Evolutionary conservation across 2,888 invertebrate genomes (phyloP).

Genomic region (Zele albiditarsus): DNA sequence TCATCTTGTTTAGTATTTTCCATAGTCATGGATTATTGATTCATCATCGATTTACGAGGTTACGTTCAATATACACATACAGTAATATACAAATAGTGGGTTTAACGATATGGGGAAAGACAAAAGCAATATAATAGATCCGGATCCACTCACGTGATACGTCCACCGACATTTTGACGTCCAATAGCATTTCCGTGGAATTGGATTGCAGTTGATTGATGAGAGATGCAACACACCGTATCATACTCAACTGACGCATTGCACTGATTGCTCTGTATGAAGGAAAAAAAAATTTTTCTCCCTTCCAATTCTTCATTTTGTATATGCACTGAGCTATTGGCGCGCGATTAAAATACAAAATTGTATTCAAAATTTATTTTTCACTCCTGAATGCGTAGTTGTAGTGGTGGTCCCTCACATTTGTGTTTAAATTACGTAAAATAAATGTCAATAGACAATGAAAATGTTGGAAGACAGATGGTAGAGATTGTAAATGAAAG

Average conservation of each 20-base stretch:
- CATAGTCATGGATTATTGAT: conserved; percentile 9
- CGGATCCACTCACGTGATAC: background rate
- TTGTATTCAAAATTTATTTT: too few species aligned
- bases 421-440: background rate
- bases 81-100: background rate
- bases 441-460: background rate
- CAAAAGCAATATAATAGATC: background rate
- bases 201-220: conserved; percentile 25
- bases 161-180: conserved; percentile 19
- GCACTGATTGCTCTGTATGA: background rate
- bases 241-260: conserved; percentile 1
- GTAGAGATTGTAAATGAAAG: background rate
- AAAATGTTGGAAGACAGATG: background rate
- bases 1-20: conserved; percentile 3
- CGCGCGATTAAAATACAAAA: too few species aligned
- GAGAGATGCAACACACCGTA: conserved; percentile 7
- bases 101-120: conserved; percentile 1
- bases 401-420: too few species aligned
- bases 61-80: background rate
- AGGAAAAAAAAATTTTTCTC: background rate
- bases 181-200: conserved; percentile 23
- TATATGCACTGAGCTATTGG: too few species aligned
- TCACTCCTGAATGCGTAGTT: too few species aligned
- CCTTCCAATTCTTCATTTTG: too few species aligned
- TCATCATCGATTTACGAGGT: background rate